A percentile compares a stretch with the other conserved stretches of the same genome.
These are phyloP conservation scores for Heterotis niloticus DNA, from an alignment of 2,113 vertebrate species.

Conservation along the genomic window DNA sequence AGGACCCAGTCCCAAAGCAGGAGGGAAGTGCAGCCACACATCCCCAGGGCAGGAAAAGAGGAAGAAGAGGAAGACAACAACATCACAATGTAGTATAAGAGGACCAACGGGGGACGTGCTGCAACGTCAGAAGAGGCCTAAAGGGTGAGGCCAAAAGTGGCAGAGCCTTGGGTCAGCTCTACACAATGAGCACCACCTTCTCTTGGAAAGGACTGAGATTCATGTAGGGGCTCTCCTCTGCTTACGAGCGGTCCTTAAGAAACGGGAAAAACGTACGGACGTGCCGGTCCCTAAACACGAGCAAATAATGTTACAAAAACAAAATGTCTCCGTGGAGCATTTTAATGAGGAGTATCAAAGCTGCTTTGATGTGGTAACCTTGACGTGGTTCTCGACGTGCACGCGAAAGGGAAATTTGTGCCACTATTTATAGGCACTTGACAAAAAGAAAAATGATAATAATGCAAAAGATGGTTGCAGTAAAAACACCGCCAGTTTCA, in stretches of 20 bases:
- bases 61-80: too few species aligned
- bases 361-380: not conserved
- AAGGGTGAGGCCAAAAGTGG: not conserved
- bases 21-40: too few species aligned
- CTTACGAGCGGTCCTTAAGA: not conserved
- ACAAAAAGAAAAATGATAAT: constrained; percentile 2
- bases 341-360: too few species aligned
- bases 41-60: too few species aligned
- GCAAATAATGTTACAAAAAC: not conserved
- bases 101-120: not conserved
- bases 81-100: not conserved
- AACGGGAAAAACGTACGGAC: too few species aligned
- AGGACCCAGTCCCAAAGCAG: too few species aligned
- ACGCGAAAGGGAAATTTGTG: not conserved
- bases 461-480: not conserved
- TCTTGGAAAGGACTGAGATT: not conserved
- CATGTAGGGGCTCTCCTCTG: not conserved
- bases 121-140: not conserved
- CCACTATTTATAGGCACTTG: not conserved
- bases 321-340: not conserved
- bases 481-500: not conserved
- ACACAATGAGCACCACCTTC: not conserved
- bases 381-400: not conserved
- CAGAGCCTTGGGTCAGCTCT: not conserved
- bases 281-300: too few species aligned